phyloP scores from a whole-genome alignment of 2,888 invertebrate species.

The Coleophora deauratella region DNA sequence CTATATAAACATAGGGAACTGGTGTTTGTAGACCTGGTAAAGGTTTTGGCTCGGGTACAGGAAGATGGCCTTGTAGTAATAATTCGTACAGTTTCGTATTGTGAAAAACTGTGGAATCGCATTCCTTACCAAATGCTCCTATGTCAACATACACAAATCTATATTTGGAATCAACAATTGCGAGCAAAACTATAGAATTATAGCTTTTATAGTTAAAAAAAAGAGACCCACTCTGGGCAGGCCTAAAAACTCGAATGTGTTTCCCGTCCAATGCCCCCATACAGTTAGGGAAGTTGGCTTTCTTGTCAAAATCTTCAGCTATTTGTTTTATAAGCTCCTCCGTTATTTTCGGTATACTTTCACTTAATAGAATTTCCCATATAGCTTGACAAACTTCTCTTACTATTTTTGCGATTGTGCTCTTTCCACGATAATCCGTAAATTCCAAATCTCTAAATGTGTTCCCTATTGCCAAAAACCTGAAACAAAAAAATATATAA shows the following conservation, averaged over 20 bases:
- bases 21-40: not conserved
- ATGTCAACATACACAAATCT: conserved; percentile 16
- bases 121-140: conserved; percentile 17
- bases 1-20: not conserved
- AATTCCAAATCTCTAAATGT: conserved; percentile 10
- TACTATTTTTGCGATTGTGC: conserved; percentile 11
- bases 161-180: conserved; percentile 14
- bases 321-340: conserved; percentile 5
- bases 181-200: conserved; percentile 19
- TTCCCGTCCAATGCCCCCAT: conserved; percentile 18
- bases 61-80: not conserved
- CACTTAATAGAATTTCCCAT: conserved; percentile 9
- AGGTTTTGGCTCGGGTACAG: not conserved
- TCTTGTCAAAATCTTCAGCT: conserved; percentile 4
- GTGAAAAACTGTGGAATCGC: conserved; percentile 15
- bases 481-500: conserved; percentile 2
- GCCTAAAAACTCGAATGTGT: conserved; percentile 16
- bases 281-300: conserved; percentile 19
- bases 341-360: conserved; percentile 11
- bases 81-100: conserved; percentile 1
- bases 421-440: conserved; percentile 11
- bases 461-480: conserved; percentile 13
- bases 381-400: conserved; percentile 10
- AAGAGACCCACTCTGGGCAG: conserved; percentile 15
- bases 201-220: conserved; percentile 19